Evolutionary conservation across 2,888 invertebrate genomes (phyloP), one percentile per base, ranked within the genome.

Genomic region (Antitype chi): DNA sequence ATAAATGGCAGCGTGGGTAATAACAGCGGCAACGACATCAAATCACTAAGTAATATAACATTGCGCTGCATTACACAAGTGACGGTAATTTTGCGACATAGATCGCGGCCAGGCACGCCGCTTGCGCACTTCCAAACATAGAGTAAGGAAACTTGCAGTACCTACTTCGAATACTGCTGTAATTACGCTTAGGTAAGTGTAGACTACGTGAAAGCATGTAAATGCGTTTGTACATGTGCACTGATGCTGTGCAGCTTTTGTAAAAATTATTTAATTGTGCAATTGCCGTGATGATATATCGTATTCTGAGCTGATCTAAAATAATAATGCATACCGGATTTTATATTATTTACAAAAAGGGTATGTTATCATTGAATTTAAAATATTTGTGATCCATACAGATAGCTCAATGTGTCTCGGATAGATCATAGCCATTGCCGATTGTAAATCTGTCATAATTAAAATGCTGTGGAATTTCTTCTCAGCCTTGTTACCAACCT

Each of bases 1-100:
- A 81, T 73, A 88, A 87, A 81, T 85, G 70, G 62, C 38, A 60
- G 76, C 47, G 67, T 57, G 13, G 70, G 82, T 87, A 87, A 88
- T 87, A 88, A 85, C 73, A 84, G 74, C 77, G 57, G 55, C 72
- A 78, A 81, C 77, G 78, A 84, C 83, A 85, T 85, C 85, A 84
- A 90, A 88, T 88, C 87, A 89, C 90, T 88, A 91, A 90, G 90
- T 90, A 89, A 90, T 89, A 90, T 88, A 85, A 83, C 88, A 91
- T 93, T 93, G 93, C 92, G 90, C 90, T 86, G 90, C 89, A 89
- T 93, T 94, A 92, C 92, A 92, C 93, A 93, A 92, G 92, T 85
- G 88, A 84, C 89, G 83, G 92, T 92, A 92, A 94, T 91, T 92
- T 91, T 85, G 91, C 92, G 90, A 88, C 91, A 89, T 89, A 91